These are phyloP conservation scores for Lobophora halterata DNA, from an alignment of 2,888 invertebrate genomes.

Conservation along the genomic window DNA sequence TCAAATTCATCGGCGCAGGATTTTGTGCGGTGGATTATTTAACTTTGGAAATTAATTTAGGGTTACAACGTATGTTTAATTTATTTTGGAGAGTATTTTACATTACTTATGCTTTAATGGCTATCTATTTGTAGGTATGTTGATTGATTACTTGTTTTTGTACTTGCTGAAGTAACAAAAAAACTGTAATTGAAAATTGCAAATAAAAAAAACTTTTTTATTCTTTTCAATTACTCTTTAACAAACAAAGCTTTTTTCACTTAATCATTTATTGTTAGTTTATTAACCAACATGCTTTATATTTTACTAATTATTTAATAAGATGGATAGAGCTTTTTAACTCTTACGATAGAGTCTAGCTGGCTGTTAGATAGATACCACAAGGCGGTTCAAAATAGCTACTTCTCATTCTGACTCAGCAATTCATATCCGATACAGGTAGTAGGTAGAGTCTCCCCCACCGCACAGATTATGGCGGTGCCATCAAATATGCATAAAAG, in stretches of 20 bases:
- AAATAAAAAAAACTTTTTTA: too few relatives aligned
- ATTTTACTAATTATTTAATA: too few relatives aligned
- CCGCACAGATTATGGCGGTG: constrained; percentile 77
- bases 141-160: too few relatives aligned
- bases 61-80: constrained; percentile 38
- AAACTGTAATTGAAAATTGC: too few relatives aligned
- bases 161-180: too few relatives aligned
- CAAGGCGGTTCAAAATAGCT: constrained; percentile 30
- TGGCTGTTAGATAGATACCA: too few relatives aligned
- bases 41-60: constrained; percentile 45
- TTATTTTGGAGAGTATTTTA: constrained; percentile 28
- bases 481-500: constrained; percentile 82
- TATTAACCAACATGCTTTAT: too few relatives aligned
- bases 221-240: too few relatives aligned
- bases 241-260: too few relatives aligned
- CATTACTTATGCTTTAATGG: constrained; percentile 11
- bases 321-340: too few relatives aligned
- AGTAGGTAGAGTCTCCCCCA: constrained; percentile 55
- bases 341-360: too few relatives aligned
- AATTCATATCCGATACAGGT: constrained; percentile 63
- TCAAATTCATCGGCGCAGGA: constrained; percentile 69
- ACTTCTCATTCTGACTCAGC: constrained; percentile 31
- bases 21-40: constrained; percentile 69
- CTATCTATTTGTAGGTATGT: neutral
- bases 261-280: too few relatives aligned